Evolutionary conservation across 2,797 vertebrate species (phyloP), one percentile per base, ranked within the genome.

Genomic region (Urocyon cinereoargenteus): DNA sequence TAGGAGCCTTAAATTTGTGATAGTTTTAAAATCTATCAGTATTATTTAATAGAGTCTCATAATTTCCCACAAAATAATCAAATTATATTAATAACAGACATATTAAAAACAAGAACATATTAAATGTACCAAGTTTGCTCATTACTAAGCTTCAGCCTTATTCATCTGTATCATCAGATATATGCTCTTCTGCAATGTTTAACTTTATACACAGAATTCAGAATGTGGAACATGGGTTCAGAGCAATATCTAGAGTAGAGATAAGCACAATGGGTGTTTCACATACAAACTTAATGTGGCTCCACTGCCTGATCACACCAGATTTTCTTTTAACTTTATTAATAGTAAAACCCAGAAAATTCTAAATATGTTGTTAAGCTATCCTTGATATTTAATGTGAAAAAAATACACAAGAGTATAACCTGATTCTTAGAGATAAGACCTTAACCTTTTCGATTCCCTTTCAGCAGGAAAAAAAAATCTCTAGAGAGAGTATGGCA

Each of bases 311-410:
- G 81, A 90, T 59, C 61, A 82, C 78, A 53, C 90, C 82, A 92
- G 98, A 81, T 98, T 98, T 98, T 92, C 96, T 96, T 98, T 98
- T 98, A 98, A 98, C 98, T 97, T 98, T 97, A 97, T 98, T 98
- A 98, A 97, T 62, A 94, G 91, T 78, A 94, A 97, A 97, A 84
- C 91, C 90, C 81, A 96, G 96, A 97, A 98, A 92, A 97, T 97
- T 96, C 85, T 93, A 97, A 97, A 96, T 93, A 96, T 97, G 96
- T 91, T 96, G 92, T 64, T 93, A 97, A 92, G 62, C 28, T 59
- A 97, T 97, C 94, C 94, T 96, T 95, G 85, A 95, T 96, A 96
- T 82, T 96, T 88, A 85, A 90, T 53, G 49, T 96, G 61, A 77
- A 95, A 96, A 93, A 86, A 86, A 31, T 18, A 94, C 55, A 72